Evolutionary conservation across 2,797 vertebrate genomes (phyloP), one percentile per base, ranked within the genome.

Genomic region (Urosaurus nigricauda): DNA sequence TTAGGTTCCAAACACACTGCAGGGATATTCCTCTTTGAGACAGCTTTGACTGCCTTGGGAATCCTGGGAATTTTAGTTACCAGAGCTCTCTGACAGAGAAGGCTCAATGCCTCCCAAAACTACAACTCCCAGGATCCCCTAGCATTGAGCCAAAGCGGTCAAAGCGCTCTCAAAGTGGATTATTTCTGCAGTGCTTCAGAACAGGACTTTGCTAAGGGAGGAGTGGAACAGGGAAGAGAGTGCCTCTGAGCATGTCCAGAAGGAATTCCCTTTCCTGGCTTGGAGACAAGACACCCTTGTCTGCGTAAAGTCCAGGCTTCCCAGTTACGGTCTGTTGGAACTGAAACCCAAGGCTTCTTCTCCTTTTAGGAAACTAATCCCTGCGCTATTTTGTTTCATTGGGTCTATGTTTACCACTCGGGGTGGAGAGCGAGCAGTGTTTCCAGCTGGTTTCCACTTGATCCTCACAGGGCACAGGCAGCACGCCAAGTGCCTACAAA

Each of bases 241-340:
- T 37, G n/a, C 26, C 73, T 77, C 88, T 83, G 88, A 77, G 58
- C 60, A 29, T 40, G 71, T 70, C 21, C 40, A 81, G 43, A 65
- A 16, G 9, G 53, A 14, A 32, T 37, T 51, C 5, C 5, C 13
- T 0, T 21, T 0, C 3, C 65, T 32, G 0, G 16, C 37, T 71
- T 17, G 17, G 16, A 81, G 70, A 32, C 70, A 60, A 81, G 70
- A 32, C 70, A 60, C 17, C 56, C 19, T 26, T 6, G 29, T 21
- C 43, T 29, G 63, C 3, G 24, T 43, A 2, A 51, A 5, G 40
- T 16, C 32, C 11, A n/a, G 79, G 29, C 53, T 63, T 81, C 2
- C 16, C 2, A 6, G 1, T 74, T 7, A 19, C 29, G 14, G 9
- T 35, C 35, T 56, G 43, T 47, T 56, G 8, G 35, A 73, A 53